Evolutionary conservation across 2,797 vertebrate genomes (phyloP).

Genomic region (Novumbra hubbsi): DNA sequence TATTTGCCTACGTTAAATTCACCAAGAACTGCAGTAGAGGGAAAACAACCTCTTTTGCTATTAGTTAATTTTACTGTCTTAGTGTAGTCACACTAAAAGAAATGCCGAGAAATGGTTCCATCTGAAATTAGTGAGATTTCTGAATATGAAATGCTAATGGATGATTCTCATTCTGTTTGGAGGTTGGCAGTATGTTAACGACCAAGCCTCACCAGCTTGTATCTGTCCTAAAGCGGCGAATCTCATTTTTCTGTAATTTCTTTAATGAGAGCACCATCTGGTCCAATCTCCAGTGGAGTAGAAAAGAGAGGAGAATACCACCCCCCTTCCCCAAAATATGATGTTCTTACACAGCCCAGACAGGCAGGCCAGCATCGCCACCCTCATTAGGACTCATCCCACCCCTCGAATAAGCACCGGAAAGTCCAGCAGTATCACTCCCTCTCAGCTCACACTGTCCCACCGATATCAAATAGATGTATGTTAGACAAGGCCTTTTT

Average conservation of each 20-base stretch:
- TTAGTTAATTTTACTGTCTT: background rate
- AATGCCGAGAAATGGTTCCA: background rate
- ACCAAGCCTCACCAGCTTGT: conserved; percentile 27
- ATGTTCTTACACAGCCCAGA: conserved; percentile 42
- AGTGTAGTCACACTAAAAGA: background rate
- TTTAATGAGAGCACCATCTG: conserved; percentile 64
- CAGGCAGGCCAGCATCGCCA: conserved; percentile 11
- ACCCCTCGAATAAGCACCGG: conserved; percentile 39
- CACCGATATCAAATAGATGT: background rate
- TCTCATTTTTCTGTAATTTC: conserved; percentile 59
- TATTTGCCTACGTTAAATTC: conserved; percentile 1
- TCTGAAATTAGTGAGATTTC: background rate
- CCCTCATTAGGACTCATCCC: conserved; percentile 40
- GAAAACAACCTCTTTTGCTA: background rate
- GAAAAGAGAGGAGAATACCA: conserved; percentile 16
- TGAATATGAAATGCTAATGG: background rate
- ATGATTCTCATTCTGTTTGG: background rate
- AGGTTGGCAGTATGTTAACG: conserved; percentile 14
- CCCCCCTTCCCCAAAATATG: conserved; percentile 20
- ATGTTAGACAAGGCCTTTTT: too few relatives aligned
- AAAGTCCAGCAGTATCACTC: conserved; percentile 40
- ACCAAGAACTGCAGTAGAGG: background rate
- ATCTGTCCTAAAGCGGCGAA: conserved; percentile 33
- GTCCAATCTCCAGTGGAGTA: conserved; percentile 49
- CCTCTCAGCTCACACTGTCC: conserved; percentile 25